Conservation (phyloP, 1,140 invertebrate genomes). For the Nephotettix cincticeps region DNA sequence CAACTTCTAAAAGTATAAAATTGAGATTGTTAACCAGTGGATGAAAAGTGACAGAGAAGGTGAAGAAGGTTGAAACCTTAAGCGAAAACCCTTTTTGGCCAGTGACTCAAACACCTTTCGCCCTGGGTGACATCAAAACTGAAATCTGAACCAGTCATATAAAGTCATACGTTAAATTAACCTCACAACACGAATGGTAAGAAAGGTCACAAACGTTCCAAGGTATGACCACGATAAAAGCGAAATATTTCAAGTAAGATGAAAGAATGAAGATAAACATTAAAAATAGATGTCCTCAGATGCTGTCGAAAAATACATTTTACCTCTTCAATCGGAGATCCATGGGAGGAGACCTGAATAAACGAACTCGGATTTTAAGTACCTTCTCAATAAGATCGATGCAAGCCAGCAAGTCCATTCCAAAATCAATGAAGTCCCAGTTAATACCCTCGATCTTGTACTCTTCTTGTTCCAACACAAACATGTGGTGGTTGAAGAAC, state of each 20-base stretch:
- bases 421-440: constrained; percentile 97
- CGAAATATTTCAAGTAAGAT: too few relatives aligned
- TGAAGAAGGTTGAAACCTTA: background rate
- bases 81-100: background rate
- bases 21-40: background rate
- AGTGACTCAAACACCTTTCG: background rate
- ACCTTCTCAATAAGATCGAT: constrained; percentile 98
- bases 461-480: constrained; percentile 96
- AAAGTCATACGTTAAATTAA: too few relatives aligned
- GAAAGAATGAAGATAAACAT: background rate
- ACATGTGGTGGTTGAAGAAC: constrained; percentile 99
- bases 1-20: background rate
- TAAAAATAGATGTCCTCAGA: background rate
- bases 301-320: background rate
- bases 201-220: too few relatives aligned
- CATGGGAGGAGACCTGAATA: background rate
- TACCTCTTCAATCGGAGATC: background rate
- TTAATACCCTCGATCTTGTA: constrained; percentile 94
- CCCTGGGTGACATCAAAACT: background rate
- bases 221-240: too few relatives aligned
- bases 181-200: too few relatives aligned
- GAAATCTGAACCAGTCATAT: too few relatives aligned
- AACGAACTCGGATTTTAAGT: constrained; percentile 1
- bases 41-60: background rate
- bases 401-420: constrained; percentile 95